Evolutionary conservation across 2,888 invertebrate genomes (phyloP).

Genomic region (Druceiella hillmani): DNA sequence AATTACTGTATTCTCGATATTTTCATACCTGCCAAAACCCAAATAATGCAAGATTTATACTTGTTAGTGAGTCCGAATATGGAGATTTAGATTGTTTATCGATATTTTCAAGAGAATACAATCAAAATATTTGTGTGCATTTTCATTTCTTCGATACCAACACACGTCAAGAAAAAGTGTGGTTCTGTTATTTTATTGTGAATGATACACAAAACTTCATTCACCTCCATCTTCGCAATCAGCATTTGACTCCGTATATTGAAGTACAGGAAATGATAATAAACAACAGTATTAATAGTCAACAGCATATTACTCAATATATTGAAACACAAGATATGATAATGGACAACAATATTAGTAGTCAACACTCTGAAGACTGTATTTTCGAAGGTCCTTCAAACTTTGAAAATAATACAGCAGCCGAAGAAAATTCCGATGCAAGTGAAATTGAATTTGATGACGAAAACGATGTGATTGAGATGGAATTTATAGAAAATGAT

Average conservation of each 20-base stretch:
- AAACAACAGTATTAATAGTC: slow-evolving; percentile 23
- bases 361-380: slow-evolving; percentile 22
- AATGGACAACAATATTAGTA: slow-evolving; percentile 25
- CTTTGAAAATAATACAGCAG: no score
- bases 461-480: slow-evolving; percentile 24
- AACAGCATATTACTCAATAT: no score
- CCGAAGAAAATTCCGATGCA: slow-evolving; percentile 25
- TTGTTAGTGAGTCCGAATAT: no score
- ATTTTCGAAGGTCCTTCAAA: slow-evolving; percentile 24
- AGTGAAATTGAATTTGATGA: slow-evolving; percentile 22
- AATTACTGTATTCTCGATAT: no score
- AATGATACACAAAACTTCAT: slow-evolving; percentile 30
- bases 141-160: slow-evolving; percentile 26
- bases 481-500: slow-evolving; percentile 26
- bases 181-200: slow-evolving; percentile 30
- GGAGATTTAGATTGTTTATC: slow-evolving; percentile 31
- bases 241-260: slow-evolving; percentile 17
- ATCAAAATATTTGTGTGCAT: slow-evolving; percentile 31
- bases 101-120: slow-evolving; percentile 29
- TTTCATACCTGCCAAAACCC: no score
- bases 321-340: no score
- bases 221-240: slow-evolving; percentile 27
- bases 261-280: slow-evolving; percentile 26
- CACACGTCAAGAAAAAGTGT: slow-evolving; percentile 27
- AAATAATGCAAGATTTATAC: no score